phyloP scores from a whole-genome alignment of 1,140 invertebrate genomes.

The Drosophila auraria region DNA sequence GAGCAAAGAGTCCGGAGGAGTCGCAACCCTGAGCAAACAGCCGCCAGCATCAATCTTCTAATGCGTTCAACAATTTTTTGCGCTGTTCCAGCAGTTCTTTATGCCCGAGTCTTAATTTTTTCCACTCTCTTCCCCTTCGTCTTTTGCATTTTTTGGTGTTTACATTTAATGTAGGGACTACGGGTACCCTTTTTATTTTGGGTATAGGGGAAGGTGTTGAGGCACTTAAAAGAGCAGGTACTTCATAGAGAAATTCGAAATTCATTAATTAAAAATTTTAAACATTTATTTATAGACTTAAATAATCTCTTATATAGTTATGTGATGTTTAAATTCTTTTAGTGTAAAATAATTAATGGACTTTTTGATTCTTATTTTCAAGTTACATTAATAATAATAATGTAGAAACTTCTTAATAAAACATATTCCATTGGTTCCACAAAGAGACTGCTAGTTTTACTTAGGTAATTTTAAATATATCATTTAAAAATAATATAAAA shows the following conservation, averaged over 20 bases:
- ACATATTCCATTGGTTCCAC: neutral
- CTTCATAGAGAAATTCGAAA: neutral
- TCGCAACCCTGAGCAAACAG: constrained; percentile 60
- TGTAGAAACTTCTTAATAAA: neutral
- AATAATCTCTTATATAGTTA: no score
- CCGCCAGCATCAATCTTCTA: constrained; percentile 82
- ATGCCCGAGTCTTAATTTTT: constrained; percentile 37
- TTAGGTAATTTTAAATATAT: neutral
- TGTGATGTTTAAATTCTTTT: no score
- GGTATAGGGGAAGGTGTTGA: neutral
- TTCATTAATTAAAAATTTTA: neutral
- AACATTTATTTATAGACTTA: neutral
- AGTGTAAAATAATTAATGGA: no score
- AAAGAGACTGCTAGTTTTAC: neutral
- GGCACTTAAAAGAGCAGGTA: neutral
- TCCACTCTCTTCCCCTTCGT: neutral
- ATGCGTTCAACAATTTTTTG: constrained; percentile 78
- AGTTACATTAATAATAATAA: neutral
- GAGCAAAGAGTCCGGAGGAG: constrained; percentile 5
- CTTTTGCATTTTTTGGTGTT: constrained; percentile 43
- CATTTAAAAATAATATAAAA: no score
- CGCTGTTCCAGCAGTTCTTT: constrained; percentile 71
- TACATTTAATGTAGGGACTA: constrained; percentile 53
- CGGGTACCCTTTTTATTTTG: constrained; percentile 22
- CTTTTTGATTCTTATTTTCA: neutral